These are phyloP conservation scores for Laupala kohalensis DNA, from an alignment of 1,140 invertebrate species.

Conservation along the genomic window DNA sequence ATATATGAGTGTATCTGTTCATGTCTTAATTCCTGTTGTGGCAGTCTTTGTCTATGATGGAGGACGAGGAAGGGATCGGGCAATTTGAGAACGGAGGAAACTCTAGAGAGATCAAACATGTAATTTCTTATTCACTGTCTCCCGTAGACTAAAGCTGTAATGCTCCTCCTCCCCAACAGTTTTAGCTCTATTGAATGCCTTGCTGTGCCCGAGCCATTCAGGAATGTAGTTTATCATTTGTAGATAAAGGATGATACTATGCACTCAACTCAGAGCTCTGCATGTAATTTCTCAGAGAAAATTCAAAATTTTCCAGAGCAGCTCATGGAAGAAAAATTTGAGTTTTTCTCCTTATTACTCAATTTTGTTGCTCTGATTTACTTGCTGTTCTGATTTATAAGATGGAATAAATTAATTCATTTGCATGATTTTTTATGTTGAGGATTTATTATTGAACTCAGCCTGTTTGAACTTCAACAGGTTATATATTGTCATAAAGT, in stretches of 20 bases:
- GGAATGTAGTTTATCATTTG: not conserved
- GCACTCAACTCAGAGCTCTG: not conserved
- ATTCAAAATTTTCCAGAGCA: not conserved
- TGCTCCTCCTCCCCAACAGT: not conserved
- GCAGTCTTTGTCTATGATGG: conserved; percentile 56
- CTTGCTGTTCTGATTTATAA: not conserved
- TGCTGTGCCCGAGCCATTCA: not conserved
- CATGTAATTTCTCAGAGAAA: not conserved
- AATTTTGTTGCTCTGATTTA: not conserved
- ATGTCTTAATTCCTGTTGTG: conserved; percentile 26
- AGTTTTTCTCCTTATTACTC: not conserved
- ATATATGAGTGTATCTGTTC: not conserved
- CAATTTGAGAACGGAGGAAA: conserved; percentile 2
- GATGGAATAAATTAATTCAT: no score
- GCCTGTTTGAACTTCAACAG: no score
- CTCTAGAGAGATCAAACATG: conserved; percentile 4
- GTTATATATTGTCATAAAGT: no score
- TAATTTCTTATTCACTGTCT: conserved; percentile 6
- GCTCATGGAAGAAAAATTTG: not conserved
- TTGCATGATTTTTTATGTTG: no score
- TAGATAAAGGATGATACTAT: not conserved
- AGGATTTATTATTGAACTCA: no score
- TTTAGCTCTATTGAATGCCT: not conserved
- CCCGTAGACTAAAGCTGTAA: conserved; percentile 1
- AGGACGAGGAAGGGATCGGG: conserved; percentile 23